Evolutionary conservation across 2,888 invertebrate genomes (phyloP), one percentile per base, ranked within the genome.

Genomic region (Aelia acuminata): DNA sequence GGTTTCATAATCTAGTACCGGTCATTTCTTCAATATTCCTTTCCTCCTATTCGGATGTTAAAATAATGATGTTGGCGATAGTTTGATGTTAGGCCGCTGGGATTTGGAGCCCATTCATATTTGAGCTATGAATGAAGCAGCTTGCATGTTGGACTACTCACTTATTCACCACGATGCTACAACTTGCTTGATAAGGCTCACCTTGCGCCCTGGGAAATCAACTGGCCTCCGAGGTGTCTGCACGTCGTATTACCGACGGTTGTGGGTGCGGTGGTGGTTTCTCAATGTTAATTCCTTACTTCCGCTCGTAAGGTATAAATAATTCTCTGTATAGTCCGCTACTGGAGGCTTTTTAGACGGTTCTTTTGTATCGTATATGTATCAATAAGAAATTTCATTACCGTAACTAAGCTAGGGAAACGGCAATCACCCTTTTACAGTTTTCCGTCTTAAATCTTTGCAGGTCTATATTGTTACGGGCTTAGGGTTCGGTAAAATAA

Each of bases 161-260:
- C n/a, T 80, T 80, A 80, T 80, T 80, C 80, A 80, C 0, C 7
- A 13, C 13, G 43, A 35, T 80, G 22, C 43, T 80, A 80, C 80
- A 80, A 80, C 43, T 80, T 80, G 80, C 80, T 80, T 80, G 39
- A 80, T 80, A 80, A 80, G 43, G 39, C 80, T 47, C 18, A n/a
- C 43, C 80, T 1, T n/a, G n/a, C 80, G 80, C 39, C 80, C 43
- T 22, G 80, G 80, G 80, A 80, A 80, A 80, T 80, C 80, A 80
- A 47, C 80, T 80, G n/a, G n/a, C n/a, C n/a, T n/a, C n/a, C n/a
- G n/a, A 43, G 18, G 80, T n/a, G 43, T 43, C 80, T 80, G 80
- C 80, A 80, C 43, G 43, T 43, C 80, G 43, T n/a, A n/a, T n/a
- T n/a, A n/a, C 80, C 43, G 18, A 0, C 39, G 15, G 11, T n/a